Evolutionary conservation across 2,113 vertebrate species (phyloP).

Genomic region (Ceyx melanurus): DNA sequence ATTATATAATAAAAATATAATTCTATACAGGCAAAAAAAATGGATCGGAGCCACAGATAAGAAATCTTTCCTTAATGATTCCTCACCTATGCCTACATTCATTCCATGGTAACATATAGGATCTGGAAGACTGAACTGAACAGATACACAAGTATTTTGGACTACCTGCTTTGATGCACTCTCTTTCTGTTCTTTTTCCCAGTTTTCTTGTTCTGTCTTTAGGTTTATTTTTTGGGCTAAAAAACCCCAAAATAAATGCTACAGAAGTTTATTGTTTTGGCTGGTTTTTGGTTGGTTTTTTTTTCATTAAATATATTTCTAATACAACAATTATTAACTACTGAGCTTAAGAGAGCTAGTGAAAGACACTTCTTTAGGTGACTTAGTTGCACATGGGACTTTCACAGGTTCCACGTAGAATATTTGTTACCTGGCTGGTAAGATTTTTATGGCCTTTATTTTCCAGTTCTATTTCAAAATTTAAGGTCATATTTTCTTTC

Average conservation of each 20-base stretch:
- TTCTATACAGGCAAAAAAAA: background rate
- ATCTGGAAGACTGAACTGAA: background rate
- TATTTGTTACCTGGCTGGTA: slow-evolving; percentile 80
- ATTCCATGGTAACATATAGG: background rate
- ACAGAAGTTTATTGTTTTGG: too few relatives aligned
- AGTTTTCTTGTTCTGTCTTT: slow-evolving; percentile 81
- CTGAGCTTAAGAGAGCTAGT: background rate
- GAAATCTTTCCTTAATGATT: background rate
- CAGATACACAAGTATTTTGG: background rate
- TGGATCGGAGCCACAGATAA: background rate
- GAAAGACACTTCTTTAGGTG: background rate
- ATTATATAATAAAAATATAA: background rate
- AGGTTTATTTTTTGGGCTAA: slow-evolving; percentile 47
- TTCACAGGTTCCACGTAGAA: background rate
- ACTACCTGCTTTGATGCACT: slow-evolving; percentile 77
- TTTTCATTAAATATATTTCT: background rate
- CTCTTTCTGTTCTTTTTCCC: slow-evolving; percentile 79
- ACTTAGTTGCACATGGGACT: background rate
- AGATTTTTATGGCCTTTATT: slow-evolving; percentile 79
- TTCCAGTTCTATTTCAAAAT: slow-evolving; percentile 74
- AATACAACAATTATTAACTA: background rate
- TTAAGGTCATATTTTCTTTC: slow-evolving; percentile 66
- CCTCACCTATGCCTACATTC: background rate
- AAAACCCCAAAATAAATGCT: too few relatives aligned
- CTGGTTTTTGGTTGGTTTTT: background rate